Conservation (phyloP, 2,113 vertebrate genomes). For the Silurus asotus region DNA sequence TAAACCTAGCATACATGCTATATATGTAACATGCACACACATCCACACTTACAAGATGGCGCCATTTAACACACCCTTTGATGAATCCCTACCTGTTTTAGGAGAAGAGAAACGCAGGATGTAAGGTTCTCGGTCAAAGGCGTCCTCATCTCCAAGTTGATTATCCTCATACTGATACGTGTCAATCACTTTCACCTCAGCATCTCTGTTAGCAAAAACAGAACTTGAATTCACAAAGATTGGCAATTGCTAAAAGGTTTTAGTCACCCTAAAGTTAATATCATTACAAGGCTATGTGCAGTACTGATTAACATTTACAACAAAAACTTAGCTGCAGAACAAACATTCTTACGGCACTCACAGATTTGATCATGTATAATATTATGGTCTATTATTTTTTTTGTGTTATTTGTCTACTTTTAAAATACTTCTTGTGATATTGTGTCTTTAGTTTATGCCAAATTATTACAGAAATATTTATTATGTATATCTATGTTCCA, state of each 20-base stretch:
- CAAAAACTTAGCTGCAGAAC: too few species aligned
- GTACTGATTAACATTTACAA: too few species aligned
- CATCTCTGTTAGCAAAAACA: constrained; percentile 60
- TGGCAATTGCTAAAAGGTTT: background rate
- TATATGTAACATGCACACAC: background rate
- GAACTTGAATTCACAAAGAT: background rate
- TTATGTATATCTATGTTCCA: background rate
- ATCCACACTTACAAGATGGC: background rate
- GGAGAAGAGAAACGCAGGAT: constrained; percentile 70
- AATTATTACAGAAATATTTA: background rate
- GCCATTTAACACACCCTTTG: background rate
- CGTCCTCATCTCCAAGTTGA: constrained; percentile 60
- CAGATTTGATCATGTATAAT: too few species aligned
- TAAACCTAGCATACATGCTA: too few species aligned
- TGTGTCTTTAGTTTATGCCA: background rate
- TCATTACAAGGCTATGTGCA: too few species aligned
- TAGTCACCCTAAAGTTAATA: background rate
- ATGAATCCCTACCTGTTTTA: constrained; percentile 60
- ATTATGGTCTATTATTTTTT: too few species aligned
- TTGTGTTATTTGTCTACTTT: too few species aligned
- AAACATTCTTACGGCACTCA: too few species aligned
- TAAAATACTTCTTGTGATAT: background rate
- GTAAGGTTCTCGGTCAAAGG: constrained; percentile 73
- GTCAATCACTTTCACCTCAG: constrained; percentile 65
- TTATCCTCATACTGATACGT: constrained; percentile 72